These are phyloP conservation scores for Brachystomella parvula DNA, from an alignment of 1,140 invertebrate genomes.

Conservation along the genomic window DNA sequence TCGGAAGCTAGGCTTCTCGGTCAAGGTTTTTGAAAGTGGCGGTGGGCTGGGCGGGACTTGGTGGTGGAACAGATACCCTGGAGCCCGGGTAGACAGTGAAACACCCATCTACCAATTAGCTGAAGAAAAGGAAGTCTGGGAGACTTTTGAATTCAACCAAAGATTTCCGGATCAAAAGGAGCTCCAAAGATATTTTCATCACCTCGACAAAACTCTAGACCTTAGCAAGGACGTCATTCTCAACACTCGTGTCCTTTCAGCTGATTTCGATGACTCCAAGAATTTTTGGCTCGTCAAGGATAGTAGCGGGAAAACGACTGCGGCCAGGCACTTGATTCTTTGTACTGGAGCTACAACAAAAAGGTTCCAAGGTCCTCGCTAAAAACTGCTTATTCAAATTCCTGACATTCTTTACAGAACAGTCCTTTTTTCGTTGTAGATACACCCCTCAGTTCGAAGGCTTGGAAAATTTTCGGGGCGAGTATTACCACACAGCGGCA, in stretches of 20 bases:
- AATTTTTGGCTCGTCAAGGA: not conserved
- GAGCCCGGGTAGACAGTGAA: slow-evolving; percentile 14
- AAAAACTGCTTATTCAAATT: no score
- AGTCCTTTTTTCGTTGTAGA: not conserved
- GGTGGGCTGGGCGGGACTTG: slow-evolving; percentile 20
- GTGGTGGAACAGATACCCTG: slow-evolving; percentile 23
- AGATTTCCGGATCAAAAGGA: slow-evolving; percentile 2
- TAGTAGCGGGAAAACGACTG: not conserved
- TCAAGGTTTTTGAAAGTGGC: slow-evolving; percentile 16
- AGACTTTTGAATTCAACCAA: slow-evolving; percentile 3
- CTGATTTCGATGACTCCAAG: not conserved
- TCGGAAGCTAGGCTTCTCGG: not conserved
- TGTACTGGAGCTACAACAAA: slow-evolving; percentile 8
- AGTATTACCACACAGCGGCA: not conserved
- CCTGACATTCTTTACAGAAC: no score
- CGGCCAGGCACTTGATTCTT: slow-evolving; percentile 9
- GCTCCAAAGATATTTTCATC: not conserved
- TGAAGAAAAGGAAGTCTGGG: slow-evolving; percentile 10
- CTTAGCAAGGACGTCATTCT: slow-evolving; percentile 11
- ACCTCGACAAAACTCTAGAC: not conserved
- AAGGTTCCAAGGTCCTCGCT: not conserved
- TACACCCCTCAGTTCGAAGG: slow-evolving; percentile 10
- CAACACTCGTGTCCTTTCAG: slow-evolving; percentile 5
- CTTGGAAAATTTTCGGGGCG: slow-evolving; percentile 16
- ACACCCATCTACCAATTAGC: slow-evolving; percentile 13